phyloP scores from a whole-genome alignment of 1,140 invertebrate genomes.

The Dreissena polymorpha region DNA sequence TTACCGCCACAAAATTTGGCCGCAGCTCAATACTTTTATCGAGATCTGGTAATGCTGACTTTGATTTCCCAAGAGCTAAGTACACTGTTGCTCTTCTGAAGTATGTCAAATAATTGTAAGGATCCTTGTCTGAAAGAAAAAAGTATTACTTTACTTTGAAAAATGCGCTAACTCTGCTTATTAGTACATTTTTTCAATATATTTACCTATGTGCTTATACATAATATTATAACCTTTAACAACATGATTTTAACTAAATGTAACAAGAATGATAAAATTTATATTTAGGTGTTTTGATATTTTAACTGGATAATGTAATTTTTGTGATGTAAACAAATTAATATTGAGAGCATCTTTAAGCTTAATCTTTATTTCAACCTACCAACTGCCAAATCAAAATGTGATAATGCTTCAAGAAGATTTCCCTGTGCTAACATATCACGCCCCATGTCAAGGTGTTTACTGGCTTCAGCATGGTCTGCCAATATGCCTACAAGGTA shows the following conservation, averaged over 20 bases:
- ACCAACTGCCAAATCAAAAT: slow-evolving; percentile 99
- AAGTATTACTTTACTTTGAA: no score
- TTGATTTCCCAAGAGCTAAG: slow-evolving; percentile 96
- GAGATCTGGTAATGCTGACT: slow-evolving; percentile 96
- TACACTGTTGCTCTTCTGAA: slow-evolving; percentile 94
- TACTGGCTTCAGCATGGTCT: slow-evolving; percentile 87
- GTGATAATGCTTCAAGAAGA: slow-evolving; percentile 96
- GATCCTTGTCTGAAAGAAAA: slow-evolving; percentile 92
- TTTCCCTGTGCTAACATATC: slow-evolving; percentile 94
- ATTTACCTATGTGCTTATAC: no score
- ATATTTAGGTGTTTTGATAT: no score
- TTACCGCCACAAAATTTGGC: slow-evolving; percentile 93
- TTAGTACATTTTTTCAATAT: no score
- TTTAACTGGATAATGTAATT: background rate
- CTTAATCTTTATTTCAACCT: slow-evolving; percentile 75
- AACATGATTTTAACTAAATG: no score
- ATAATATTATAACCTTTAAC: no score
- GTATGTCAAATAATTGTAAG: slow-evolving; percentile 95
- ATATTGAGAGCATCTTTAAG: no score
- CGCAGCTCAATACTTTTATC: slow-evolving; percentile 95
- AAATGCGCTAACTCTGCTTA: no score
- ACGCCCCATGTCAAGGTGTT: slow-evolving; percentile 95
- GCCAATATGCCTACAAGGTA: slow-evolving; percentile 31
- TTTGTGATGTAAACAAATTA: slow-evolving; percentile 3
- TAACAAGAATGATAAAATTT: no score